These are phyloP conservation scores for Saturnia japonica DNA, from an alignment of 2,888 invertebrate genomes.

Conservation along the genomic window DNA sequence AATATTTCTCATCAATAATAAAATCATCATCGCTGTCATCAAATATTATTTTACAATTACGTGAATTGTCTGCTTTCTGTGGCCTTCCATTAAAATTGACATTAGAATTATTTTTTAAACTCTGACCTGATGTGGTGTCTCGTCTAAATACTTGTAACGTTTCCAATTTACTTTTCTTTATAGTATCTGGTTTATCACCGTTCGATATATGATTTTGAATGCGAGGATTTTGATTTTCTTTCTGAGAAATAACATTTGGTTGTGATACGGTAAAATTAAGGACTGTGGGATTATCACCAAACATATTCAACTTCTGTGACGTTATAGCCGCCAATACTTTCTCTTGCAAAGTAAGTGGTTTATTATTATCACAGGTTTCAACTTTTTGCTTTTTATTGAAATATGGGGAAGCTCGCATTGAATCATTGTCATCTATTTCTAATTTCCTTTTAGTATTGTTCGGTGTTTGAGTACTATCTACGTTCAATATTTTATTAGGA, in stretches of 20 bases:
- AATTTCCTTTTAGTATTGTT: slow-evolving; percentile 52
- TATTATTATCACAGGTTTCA: slow-evolving; percentile 38
- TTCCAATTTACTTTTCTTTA: slow-evolving; percentile 41
- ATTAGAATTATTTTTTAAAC: slow-evolving; percentile 42
- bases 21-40: slow-evolving; percentile 76
- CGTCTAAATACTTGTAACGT: slow-evolving; percentile 60
- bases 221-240: slow-evolving; percentile 58
- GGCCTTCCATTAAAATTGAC: slow-evolving; percentile 40
- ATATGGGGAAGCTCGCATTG: slow-evolving; percentile 59
- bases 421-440: slow-evolving; percentile 43
- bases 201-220: slow-evolving; percentile 24
- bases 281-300: slow-evolving; percentile 40
- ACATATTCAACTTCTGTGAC: slow-evolving; percentile 44
- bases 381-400: slow-evolving; percentile 66
- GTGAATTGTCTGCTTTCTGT: slow-evolving; percentile 27
- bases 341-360: slow-evolving; percentile 51
- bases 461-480: slow-evolving; percentile 28
- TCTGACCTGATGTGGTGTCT: slow-evolving; percentile 44
- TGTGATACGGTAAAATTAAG: slow-evolving; percentile 49
- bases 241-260: slow-evolving; percentile 45
- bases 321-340: slow-evolving; percentile 60
- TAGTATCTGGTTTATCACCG: slow-evolving; percentile 32
- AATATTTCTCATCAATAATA: slow-evolving; percentile 41
- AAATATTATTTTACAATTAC: slow-evolving; percentile 49
- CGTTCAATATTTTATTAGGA: slow-evolving; percentile 24